Evolutionary conservation across 2,797 vertebrate species (phyloP).

Genomic region (Percopsis omiscomaycus): DNA sequence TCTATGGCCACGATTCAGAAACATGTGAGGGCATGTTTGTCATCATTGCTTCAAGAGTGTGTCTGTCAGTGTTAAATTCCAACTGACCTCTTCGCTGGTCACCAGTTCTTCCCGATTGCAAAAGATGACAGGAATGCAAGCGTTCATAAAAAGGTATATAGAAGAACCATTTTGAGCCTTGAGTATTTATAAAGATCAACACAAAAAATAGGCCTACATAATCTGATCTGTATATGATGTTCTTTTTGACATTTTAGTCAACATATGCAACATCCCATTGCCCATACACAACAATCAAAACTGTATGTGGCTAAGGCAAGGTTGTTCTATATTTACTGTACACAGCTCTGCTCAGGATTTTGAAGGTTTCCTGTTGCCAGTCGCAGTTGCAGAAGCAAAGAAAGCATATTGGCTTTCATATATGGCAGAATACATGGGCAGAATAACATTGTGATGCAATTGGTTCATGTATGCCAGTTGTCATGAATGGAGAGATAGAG

Average conservation of each 20-base stretch:
- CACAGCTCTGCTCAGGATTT: too few relatives aligned
- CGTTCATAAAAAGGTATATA: background rate
- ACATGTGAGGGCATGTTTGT: background rate
- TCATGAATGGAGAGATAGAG: background rate
- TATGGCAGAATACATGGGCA: constrained; percentile 31
- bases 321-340: too few relatives aligned
- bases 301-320: too few relatives aligned
- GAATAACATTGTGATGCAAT: constrained; percentile 18
- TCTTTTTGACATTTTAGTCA: background rate
- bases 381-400: constrained; percentile 18
- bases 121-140: background rate
- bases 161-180: background rate
- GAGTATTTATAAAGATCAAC: background rate
- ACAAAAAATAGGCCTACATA: too few relatives aligned
- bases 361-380: background rate
- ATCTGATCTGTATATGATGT: background rate
- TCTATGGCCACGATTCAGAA: background rate
- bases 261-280: too few relatives aligned
- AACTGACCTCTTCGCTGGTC: background rate
- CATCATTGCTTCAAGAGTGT: background rate
- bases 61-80: background rate
- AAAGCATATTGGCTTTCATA: constrained; percentile 6
- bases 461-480: constrained; percentile 13
- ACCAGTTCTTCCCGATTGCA: background rate
- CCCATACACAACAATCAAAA: too few relatives aligned